Evolutionary conservation across 1,140 invertebrate species (phyloP), one percentile per base, ranked within the genome.

Genomic region (Brachionus calyciflorus): DNA sequence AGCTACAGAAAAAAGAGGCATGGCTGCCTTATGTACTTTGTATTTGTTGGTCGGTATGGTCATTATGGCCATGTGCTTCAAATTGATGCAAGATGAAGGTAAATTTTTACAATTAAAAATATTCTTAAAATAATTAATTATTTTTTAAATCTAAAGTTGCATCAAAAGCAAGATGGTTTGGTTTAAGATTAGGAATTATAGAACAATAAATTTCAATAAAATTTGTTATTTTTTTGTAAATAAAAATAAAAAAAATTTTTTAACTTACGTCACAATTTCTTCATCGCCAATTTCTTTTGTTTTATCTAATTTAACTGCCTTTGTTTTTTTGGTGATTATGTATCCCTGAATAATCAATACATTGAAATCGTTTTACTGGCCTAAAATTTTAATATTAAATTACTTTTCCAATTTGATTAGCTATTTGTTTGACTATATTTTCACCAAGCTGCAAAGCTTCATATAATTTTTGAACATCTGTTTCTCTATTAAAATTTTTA

Each of bases 241-340:
- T 55, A 73, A 49, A 40, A 37, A 6, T 24, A 17, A 49, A 41
- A 28, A 44, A 48, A 19, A 40, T 21, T 33, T 30, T 28, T 21
- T 28, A 7, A 80, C 82, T 82, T 93, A 94, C 70, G 91, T 90
- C 53, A 91, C 88, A 81, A 90, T 89, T 40, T 90, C 89, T 76
- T 87, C 82, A 55, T 85, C 82, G 14, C 85, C 87, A 19, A 85
- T 88, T 49, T 89, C 87, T n/a, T 87, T 83, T 60, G 84, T 82
- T 60, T 85, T 85, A 0, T 89, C 87, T 78, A 90, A 89, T 76
- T 89, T 88, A 82, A 94, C 12, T 17, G 46, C 19, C 30, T 73
- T 73, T 49, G 69, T 92, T 82, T 89, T 90, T 81, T 93, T 93
- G 82, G 94, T 91, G 53, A 93, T 90, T 78, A 95, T 91, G 81